Evolutionary conservation across 2,888 invertebrate genomes (phyloP), one percentile per base, ranked within the genome.

Genomic region (Crepidodera aurea): DNA sequence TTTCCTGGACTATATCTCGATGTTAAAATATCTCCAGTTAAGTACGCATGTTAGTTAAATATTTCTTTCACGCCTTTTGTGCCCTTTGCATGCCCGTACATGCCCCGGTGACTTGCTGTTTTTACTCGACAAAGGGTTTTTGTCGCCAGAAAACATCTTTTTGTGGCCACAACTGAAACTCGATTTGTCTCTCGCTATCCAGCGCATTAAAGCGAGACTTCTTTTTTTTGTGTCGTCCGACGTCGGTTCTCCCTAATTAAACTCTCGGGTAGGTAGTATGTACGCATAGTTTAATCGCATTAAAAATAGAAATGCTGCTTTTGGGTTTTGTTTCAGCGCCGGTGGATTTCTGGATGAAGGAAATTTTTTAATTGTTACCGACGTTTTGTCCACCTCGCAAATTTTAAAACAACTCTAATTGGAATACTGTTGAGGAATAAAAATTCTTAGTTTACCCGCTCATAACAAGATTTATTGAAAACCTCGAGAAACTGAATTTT

Each of bases 41-140:
- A 62, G 48, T 42, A 42, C 44, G 46, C 63, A 64, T 57, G 65
- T 65, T 68, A 60, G 66, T 67, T 59, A 67, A 69, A 68, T 62
- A 66, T 68, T 69, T 69, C 60, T 64, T 65, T 64, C 70, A 59
- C 64, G 68, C 66, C 66, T 63, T 60, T 59, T 65, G 65, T 64
- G 48, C 27, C 64, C 64, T 42, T 44, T 42, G 32, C 62, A 62
- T 60, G 12, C 51, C 37, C 22, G 40, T 39, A 55, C 46, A 60
- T 64, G 64, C 62, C 65, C 55, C 48, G 63, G 61, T 67, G 67
- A 69, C 67, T 65, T 67, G 68, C 65, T 48, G 60, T 66, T 70
- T 62, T 51, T 56, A 22, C 29, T 51, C 34, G 19, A 42, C 37
- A 42, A 51, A 61, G 51, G 22, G 34, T 61, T 61, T 61, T 56